Evolutionary conservation across 2,113 vertebrate genomes (phyloP), one percentile per base, ranked within the genome.

Genomic region (Takifugu flavidus): DNA sequence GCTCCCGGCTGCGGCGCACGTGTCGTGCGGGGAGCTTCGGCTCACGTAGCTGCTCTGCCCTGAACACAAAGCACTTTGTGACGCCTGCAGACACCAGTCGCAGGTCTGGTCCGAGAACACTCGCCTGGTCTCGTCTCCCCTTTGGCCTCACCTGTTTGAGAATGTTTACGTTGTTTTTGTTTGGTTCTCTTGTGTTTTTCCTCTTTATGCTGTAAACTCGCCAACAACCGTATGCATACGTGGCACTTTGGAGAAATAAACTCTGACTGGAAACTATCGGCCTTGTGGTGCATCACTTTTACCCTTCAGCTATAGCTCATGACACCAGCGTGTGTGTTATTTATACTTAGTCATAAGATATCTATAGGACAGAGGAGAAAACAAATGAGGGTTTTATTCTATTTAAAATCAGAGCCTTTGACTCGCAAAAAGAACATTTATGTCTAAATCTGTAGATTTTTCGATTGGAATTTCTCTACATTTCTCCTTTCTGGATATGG

Each of bases 171-270:
- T 71, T 53, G 55, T 82, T 11, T 68, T 49, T 66, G 46, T 68
- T 64, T 15, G 6, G 65, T 47, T 1, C 31, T 59, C 5, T 52
- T 62, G 28, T 59, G 6, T 58, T 31, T 64, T 27, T 61, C 45
- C 50, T 70, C 58, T 25, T 74, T 60, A 29, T 60, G 26, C 44
- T 56, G 45, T 42, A 61, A 58, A 56, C 31, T 50, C 66, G 72
- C 15, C 60, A 56, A 51, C 60, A 65, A 44, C 55, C 63, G 15
- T 79, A 80, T 75, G 71, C 76, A 65, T 65, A 64, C 65, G 62
- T 61, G 53, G 53, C 70, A 65, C 81, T 79, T 75, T 82, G 77
- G 74, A 82, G 42, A 76, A 88, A 83, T 86, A 86, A 87, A 89
- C 84, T 47, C 45, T n/a, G 45, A 47, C 13, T n/a, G 45, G 45